Evolutionary conservation across 2,888 invertebrate genomes (phyloP).

Genomic region (Rhamnusium bicolor): DNA sequence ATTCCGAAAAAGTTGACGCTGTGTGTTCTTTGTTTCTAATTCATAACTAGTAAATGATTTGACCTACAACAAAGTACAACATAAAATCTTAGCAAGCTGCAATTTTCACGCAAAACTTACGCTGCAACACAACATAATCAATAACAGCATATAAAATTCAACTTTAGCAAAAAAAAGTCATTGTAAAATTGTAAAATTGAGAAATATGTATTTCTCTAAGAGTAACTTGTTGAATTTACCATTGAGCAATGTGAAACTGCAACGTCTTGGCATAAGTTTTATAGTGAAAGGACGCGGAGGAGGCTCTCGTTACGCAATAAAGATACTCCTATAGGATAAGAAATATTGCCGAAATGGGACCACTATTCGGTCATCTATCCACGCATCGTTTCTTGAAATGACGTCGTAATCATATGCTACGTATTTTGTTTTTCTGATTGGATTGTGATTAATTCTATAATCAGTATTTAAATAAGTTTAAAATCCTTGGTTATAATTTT

Average conservation of each 20-base stretch:
- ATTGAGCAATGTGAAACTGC: not conserved
- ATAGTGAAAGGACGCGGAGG: conserved; percentile 2
- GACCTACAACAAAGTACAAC: not conserved
- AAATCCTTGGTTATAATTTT: too few species aligned
- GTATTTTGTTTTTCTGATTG: too few species aligned
- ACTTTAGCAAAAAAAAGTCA: not conserved
- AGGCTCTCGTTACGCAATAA: not conserved
- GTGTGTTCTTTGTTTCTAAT: not conserved
- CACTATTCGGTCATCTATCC: too few species aligned
- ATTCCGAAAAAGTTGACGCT: not conserved
- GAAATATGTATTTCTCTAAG: not conserved
- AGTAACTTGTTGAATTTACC: not conserved
- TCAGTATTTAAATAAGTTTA: too few species aligned
- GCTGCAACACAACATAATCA: not conserved
- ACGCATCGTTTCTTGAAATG: too few species aligned
- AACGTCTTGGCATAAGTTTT: not conserved
- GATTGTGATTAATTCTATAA: too few species aligned
- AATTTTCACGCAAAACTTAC: not conserved
- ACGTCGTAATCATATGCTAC: too few species aligned
- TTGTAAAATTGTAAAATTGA: not conserved
- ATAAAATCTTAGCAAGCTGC: not conserved
- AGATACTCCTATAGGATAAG: not conserved
- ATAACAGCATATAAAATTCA: not conserved
- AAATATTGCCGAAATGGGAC: not conserved
- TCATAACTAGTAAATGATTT: not conserved